Percentiles rank a stretch among this genome's conserved stretches.
These are phyloP conservation scores for Carterocephalus palaemon DNA, from an alignment of 2,888 invertebrate genomes.

Conservation along the genomic window DNA sequence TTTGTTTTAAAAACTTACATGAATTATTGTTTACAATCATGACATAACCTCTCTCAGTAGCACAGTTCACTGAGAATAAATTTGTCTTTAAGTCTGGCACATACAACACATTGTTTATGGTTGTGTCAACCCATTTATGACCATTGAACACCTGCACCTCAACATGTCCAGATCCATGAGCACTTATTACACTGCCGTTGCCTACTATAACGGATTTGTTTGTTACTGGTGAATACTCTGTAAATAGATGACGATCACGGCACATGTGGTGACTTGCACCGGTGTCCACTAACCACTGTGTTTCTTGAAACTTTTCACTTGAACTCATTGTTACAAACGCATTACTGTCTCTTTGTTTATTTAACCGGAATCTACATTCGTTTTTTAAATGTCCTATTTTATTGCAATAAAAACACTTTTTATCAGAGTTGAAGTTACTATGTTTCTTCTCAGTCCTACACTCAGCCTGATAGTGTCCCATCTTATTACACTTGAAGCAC, in stretches of 20 bases:
- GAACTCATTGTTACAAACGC: slow-evolving; percentile 27
- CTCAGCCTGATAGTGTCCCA: slow-evolving; percentile 8
- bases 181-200: slow-evolving; percentile 25
- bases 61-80: too few relatives aligned
- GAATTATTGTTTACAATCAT: not conserved
- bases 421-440: not conserved
- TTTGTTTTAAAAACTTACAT: slow-evolving; percentile 6
- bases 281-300: slow-evolving; percentile 33
- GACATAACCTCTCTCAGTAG: slow-evolving; percentile 2
- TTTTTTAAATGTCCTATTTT: slow-evolving; percentile 17
- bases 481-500: slow-evolving; percentile 8
- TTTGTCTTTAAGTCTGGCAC: slow-evolving; percentile 31
- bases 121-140: slow-evolving; percentile 32
- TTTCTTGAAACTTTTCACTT: slow-evolving; percentile 17
- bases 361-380: not conserved
- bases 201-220: slow-evolving; percentile 31
- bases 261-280: slow-evolving; percentile 36
- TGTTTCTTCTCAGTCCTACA: not conserved
- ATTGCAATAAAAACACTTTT: slow-evolving; percentile 18
- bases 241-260: slow-evolving; percentile 27
- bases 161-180: slow-evolving; percentile 31
- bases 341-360: slow-evolving; percentile 25
- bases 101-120: slow-evolving; percentile 33
- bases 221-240: slow-evolving; percentile 8
- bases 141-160: slow-evolving; percentile 30